Percentiles rank a stretch among this genome's conserved stretches.
Evolutionary conservation across 2,113 vertebrate genomes (phyloP).

Genomic region (Rhipidura dahli): DNA sequence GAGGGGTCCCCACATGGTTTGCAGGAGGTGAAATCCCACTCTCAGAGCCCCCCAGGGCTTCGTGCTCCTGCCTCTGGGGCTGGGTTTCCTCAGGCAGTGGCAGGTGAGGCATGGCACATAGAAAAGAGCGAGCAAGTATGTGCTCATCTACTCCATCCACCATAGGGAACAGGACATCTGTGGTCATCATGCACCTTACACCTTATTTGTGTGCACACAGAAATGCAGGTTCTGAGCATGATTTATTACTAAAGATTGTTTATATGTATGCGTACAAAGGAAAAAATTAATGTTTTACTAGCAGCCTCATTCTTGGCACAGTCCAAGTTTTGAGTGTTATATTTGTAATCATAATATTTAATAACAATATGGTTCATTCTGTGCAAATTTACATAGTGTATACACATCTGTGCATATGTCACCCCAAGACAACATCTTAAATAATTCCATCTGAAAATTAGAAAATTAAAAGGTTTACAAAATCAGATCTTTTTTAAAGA

Average conservation of each 20-base stretch:
- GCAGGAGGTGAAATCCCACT: background rate
- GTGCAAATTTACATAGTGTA: background rate
- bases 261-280: background rate
- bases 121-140: rapidly evolving
- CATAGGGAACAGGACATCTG: too few relatives aligned
- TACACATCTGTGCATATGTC: background rate
- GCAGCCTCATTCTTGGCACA: background rate
- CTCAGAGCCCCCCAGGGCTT: background rate
- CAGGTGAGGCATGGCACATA: background rate
- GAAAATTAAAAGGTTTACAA: background rate
- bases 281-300: background rate
- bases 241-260: background rate
- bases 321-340: background rate
- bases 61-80: background rate
- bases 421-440: background rate
- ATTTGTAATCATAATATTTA: background rate
- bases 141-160: rapidly evolving
- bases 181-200: rapidly evolving
- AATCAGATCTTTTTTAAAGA: background rate
- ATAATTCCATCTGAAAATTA: background rate
- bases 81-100: background rate
- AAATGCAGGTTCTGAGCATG: background rate
- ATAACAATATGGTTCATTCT: background rate
- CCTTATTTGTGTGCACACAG: background rate
- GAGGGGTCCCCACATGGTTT: background rate